phyloP scores from a whole-genome alignment of 2,797 vertebrate genomes.

The Rallus crepitans region DNA sequence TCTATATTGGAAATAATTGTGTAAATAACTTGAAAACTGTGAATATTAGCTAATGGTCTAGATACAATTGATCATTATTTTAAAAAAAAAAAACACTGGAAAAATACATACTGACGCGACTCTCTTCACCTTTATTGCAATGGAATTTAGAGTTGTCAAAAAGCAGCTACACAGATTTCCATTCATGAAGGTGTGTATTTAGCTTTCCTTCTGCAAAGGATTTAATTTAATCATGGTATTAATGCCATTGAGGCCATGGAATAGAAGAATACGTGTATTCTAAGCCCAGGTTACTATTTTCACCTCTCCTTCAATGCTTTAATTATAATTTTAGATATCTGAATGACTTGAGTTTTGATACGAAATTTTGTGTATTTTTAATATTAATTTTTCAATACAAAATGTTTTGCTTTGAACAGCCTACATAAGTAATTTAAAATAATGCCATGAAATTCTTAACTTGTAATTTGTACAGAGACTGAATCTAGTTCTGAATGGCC shows the following conservation, averaged over 20 bases:
- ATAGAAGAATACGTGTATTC: background rate
- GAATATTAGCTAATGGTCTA: background rate
- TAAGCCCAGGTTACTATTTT: background rate
- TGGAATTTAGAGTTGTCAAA: background rate
- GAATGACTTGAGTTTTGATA: background rate
- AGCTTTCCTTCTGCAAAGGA: background rate
- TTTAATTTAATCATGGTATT: background rate
- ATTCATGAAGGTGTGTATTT: background rate
- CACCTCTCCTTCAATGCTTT: background rate
- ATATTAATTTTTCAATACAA: background rate
- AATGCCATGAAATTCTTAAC: constrained; percentile 3
- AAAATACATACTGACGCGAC: background rate
- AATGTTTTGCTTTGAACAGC: background rate
- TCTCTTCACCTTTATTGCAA: background rate
- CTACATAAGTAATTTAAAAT: background rate
- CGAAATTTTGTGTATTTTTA: background rate
- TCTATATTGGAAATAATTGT: background rate
- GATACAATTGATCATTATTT: background rate
- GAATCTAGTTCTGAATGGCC: constrained; percentile 84
- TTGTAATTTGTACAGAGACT: constrained; percentile 76
- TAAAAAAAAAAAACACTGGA: background rate
- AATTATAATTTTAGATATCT: background rate
- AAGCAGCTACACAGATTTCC: background rate
- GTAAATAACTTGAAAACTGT: background rate
- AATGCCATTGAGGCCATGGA: background rate